Conservation (phyloP, 2,797 vertebrate species). For the Pangasius sanitwongsei region DNA sequence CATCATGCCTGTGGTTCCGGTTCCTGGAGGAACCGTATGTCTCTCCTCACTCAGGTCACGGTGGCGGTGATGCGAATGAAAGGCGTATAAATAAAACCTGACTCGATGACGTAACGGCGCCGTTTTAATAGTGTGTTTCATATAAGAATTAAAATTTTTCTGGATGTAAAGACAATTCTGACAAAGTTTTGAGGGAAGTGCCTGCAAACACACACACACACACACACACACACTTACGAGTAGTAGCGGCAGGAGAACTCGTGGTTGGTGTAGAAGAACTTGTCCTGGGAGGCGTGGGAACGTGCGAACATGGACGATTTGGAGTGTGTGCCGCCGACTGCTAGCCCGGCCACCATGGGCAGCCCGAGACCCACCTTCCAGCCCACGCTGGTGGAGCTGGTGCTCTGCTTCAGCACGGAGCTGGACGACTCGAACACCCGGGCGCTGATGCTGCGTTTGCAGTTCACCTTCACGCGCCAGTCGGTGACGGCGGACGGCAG, state of each 20-base stretch:
- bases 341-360: accelerated
- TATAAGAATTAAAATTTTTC: no score
- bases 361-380: slow-evolving; percentile 62
- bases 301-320: slow-evolving; percentile 41
- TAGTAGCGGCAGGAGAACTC: slow-evolving; percentile 60
- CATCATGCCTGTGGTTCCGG: not conserved
- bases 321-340: slow-evolving; percentile 58
- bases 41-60: not conserved
- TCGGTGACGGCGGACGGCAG: slow-evolving; percentile 54
- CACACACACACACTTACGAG: slow-evolving; percentile 53
- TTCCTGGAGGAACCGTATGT: not conserved
- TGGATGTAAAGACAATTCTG: no score
- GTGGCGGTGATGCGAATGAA: no score
- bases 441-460: slow-evolving; percentile 47
- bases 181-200: not conserved
- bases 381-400: not conserved
- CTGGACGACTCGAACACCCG: slow-evolving; percentile 49
- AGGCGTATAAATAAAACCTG: no score
- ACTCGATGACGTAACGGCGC: no score
- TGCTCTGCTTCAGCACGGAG: slow-evolving; percentile 46
- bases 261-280: slow-evolving; percentile 58
- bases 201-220: not conserved
- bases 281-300: slow-evolving; percentile 53
- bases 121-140: no score
- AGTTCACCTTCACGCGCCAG: slow-evolving; percentile 60